Conservation (phyloP, 2,113 vertebrate species). For the Eptesicus fuscus region DNA sequence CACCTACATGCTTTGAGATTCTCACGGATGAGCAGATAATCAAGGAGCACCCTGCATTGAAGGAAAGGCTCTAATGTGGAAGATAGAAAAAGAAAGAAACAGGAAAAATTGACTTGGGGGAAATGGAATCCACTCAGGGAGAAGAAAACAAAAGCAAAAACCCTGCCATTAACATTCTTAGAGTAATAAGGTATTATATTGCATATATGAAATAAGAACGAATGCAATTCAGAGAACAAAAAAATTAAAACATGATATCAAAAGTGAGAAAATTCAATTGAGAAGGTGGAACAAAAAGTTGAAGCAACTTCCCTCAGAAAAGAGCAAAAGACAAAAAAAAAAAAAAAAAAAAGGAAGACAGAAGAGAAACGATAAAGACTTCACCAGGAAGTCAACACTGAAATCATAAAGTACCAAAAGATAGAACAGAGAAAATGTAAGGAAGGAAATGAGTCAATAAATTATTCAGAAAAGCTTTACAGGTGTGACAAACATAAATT, state of each 20-base stretch:
- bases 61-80: neutral
- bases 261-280: neutral
- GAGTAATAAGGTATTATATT: conserved; percentile 7
- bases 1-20: neutral
- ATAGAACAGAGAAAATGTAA: neutral
- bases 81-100: neutral
- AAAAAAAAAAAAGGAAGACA: neutral
- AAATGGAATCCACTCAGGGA: conserved; percentile 27
- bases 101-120: neutral
- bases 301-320: neutral
- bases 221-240: neutral
- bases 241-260: conserved; percentile 13
- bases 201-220: neutral
- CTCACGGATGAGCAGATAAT: neutral
- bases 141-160: neutral
- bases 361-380: neutral
- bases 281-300: neutral
- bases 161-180: neutral
- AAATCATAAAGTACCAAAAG: neutral
- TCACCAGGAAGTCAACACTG: neutral
- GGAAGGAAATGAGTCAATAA: neutral
- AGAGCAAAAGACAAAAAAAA: neutral
- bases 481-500: neutral
- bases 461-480: neutral
- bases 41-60: neutral